Base-by-base conservation (phyloP, 2,888 invertebrate genomes). In the Noctua fimbriata region DNA sequence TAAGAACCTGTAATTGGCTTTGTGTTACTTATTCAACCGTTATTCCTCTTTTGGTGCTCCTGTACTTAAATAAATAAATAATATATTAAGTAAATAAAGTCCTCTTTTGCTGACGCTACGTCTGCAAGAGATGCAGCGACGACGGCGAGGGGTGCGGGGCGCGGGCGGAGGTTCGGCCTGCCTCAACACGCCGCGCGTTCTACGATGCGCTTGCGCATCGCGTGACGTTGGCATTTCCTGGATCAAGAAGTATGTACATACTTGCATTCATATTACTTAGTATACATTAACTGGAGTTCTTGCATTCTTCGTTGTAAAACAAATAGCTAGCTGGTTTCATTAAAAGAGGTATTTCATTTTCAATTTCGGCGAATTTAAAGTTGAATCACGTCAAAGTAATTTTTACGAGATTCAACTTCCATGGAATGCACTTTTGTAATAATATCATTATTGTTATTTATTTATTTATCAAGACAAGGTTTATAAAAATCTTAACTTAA, bases 181-280 rank as follows among this genome's bases (percentile, higher is more conserved):
- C 96, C 96, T 96, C 96, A 96, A 97, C 96, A 94, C 89, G 92
- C 93, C 84, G 93, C 92, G 92, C 91, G 92, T 96, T 95, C 93
- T 89, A 91, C 93, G 91, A 86, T 90, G 92, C 92, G 93, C 92
- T 78, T 74, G 90, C 92, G 92, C 84, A 90, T 85, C 89, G 87
- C 91, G 89, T 90, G 89, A 91, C 92, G 91, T 90, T 77, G 82
- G 77, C 89, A 87, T 89, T 93, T 93, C 93, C 93, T 93, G 91
- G 87, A 89, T 89, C 78, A 78, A 77, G 70, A 83, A 76, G 63
- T 78, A 77, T 60, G 58, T 78, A 36, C 36, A 36, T 36, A 80
- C 74, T 83, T 80, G 75, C 72, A 81, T 77, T 66, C 67, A 77
- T 73, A 73, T 55, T 66, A 73, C 74, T 69, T 81, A 74, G 60